phyloP scores from a whole-genome alignment of 2,113 vertebrate genomes.

The Poeciliopsis occidentalis region DNA sequence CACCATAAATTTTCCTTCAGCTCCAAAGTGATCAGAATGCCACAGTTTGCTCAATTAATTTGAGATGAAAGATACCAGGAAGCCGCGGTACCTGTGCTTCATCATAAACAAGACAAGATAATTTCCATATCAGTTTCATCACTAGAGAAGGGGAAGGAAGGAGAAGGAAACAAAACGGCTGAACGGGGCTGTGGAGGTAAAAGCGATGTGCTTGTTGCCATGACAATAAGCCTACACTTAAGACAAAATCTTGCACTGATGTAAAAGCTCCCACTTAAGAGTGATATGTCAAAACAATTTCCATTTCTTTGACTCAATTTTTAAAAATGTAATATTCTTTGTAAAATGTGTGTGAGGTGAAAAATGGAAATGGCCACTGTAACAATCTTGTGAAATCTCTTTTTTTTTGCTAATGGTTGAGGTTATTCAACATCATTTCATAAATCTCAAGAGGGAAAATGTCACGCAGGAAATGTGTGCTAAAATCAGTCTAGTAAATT shows the following conservation, averaged over 20 bases:
- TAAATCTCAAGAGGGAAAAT: background rate
- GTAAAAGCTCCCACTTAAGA: slow-evolving; percentile 31
- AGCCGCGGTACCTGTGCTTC: slow-evolving; percentile 24
- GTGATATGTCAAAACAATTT: slow-evolving; percentile 47
- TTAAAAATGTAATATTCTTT: slow-evolving; percentile 12
- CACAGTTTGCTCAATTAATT: slow-evolving; percentile 41
- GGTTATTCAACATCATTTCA: background rate
- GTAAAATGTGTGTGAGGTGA: slow-evolving; percentile 4
- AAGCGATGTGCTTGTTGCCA: slow-evolving; percentile 63
- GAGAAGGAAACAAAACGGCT: slow-evolving; percentile 35
- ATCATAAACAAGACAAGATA: slow-evolving; percentile 34
- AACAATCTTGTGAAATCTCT: background rate
- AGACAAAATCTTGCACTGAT: slow-evolving; percentile 33
- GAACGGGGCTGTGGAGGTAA: slow-evolving; percentile 39
- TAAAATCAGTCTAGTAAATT: slow-evolving; percentile 6
- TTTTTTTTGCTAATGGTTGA: slow-evolving; percentile 9
- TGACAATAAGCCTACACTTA: slow-evolving; percentile 65
- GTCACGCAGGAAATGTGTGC: background rate
- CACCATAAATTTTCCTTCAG: slow-evolving; percentile 45
- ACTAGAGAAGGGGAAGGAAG: slow-evolving; percentile 1
- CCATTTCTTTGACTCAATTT: slow-evolving; percentile 11
- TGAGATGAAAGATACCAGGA: slow-evolving; percentile 53
- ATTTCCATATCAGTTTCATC: slow-evolving; percentile 49
- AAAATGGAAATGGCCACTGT: slow-evolving; percentile 13
- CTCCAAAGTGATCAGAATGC: slow-evolving; percentile 31